Conservation (phyloP, 2,888 invertebrate species). For the Lochmaea crataegi region DNA sequence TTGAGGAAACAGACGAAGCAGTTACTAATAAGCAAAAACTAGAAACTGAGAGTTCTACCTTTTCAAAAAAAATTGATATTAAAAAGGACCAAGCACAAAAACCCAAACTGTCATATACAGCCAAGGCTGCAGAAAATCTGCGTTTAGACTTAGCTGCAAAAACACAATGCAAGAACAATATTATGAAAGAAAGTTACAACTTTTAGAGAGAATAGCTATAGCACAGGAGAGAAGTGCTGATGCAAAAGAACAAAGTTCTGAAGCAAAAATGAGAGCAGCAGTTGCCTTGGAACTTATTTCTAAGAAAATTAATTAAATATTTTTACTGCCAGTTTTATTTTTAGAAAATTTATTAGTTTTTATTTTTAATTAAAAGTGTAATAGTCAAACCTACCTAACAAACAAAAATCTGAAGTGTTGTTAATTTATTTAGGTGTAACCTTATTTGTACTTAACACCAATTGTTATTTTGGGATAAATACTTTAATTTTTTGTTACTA, state of each 20-base stretch:
- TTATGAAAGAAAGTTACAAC: not conserved
- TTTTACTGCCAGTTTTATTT: too few relatives aligned
- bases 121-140: not conserved
- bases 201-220: not conserved
- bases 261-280: too few relatives aligned
- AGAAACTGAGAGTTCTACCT: not conserved
- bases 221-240: not conserved
- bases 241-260: not conserved
- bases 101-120: not conserved
- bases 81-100: not conserved
- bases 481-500: too few relatives aligned
- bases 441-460: too few relatives aligned
- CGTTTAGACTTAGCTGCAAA: not conserved
- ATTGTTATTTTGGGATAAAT: too few relatives aligned
- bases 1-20: not conserved
- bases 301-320: too few relatives aligned
- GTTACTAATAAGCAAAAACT: not conserved
- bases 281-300: too few relatives aligned
- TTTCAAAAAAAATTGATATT: not conserved
- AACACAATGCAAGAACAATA: not conserved
- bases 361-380: too few relatives aligned
- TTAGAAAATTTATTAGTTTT: too few relatives aligned
- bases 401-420: too few relatives aligned
- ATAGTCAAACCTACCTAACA: too few relatives aligned
- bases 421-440: too few relatives aligned